phyloP scores from a whole-genome alignment of 2,888 invertebrate genomes.

The Thera obeliscata region DNA sequence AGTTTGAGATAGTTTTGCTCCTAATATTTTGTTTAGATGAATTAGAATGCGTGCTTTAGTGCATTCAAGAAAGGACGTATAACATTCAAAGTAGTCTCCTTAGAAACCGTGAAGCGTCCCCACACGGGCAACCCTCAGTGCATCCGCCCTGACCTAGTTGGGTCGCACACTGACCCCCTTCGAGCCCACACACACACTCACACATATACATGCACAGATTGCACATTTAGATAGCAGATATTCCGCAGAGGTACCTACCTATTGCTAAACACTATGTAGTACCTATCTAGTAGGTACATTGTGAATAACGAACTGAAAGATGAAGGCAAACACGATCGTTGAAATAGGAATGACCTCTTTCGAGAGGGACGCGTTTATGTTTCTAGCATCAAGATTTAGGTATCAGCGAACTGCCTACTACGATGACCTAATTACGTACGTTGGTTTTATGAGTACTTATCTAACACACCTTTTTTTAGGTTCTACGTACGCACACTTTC shows the following conservation, averaged over 20 bases:
- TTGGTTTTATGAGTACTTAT: not conserved
- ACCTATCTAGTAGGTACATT: conserved; percentile 30
- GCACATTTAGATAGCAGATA: conserved; percentile 43
- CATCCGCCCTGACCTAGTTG: conserved; percentile 80
- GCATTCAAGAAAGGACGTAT: not conserved
- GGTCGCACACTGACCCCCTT: conserved; percentile 72
- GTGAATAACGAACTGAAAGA: conserved; percentile 63
- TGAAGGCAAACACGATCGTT: conserved; percentile 53
- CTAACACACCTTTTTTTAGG: no score
- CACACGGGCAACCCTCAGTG: conserved; percentile 45
- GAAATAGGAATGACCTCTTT: conserved; percentile 25
- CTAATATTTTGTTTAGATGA: no score
- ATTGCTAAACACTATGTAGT: conserved; percentile 40
- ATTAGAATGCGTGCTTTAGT: no score
- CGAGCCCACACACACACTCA: conserved; percentile 43
- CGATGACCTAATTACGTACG: not conserved
- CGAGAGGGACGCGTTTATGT: conserved; percentile 16
- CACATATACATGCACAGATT: conserved; percentile 42
- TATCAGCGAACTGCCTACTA: not conserved
- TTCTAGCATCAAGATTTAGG: not conserved
- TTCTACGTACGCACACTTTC: no score
- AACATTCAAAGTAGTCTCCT: not conserved
- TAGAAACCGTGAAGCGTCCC: not conserved
- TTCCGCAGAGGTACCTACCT: conserved; percentile 38
- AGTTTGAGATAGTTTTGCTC: not conserved